Conservation (phyloP, 2,888 invertebrate species). For the Phortica okadai region DNA sequence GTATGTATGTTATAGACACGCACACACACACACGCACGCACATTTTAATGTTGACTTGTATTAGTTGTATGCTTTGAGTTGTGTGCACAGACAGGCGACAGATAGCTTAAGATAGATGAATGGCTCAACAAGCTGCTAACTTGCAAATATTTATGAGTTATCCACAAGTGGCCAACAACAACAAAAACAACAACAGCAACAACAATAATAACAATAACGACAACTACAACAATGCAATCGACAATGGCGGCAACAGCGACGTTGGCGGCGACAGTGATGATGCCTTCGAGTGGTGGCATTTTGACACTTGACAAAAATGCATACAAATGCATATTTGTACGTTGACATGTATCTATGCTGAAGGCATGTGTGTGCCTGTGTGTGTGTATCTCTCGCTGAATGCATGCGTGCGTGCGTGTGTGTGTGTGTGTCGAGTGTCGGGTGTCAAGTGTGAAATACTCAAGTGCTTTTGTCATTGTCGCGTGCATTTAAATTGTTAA, state of each 20-base stretch:
- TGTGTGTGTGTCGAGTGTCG: neutral
- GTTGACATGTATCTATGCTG: neutral
- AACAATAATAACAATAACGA: conserved; percentile 37
- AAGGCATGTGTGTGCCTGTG: conserved; percentile 25
- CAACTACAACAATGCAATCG: conserved; percentile 39
- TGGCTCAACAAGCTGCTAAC: conserved; percentile 71
- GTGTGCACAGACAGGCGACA: conserved; percentile 28
- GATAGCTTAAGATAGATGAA: conserved; percentile 58
- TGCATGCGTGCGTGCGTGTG: conserved; percentile 33
- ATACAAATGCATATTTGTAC: conserved; percentile 29
- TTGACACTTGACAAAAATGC: conserved; percentile 70
- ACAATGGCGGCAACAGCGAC: conserved; percentile 39
- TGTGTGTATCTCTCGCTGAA: conserved; percentile 22
- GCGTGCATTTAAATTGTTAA: conserved; percentile 67
- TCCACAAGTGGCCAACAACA: conserved; percentile 58
- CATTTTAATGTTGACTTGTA: neutral
- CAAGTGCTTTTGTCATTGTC: conserved; percentile 61
- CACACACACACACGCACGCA: neutral
- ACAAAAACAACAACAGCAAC: conserved; percentile 47
- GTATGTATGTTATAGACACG: neutral
- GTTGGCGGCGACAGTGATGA: conserved; percentile 22
- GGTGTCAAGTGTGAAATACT: conserved; percentile 57
- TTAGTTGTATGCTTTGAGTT: conserved; percentile 7
- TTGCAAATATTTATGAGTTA: conserved; percentile 71
- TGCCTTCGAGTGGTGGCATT: conserved; percentile 64